Evolutionary conservation across 2,113 vertebrate genomes (phyloP), one percentile per base, ranked within the genome.

Genomic region (Micronisus gabar): DNA sequence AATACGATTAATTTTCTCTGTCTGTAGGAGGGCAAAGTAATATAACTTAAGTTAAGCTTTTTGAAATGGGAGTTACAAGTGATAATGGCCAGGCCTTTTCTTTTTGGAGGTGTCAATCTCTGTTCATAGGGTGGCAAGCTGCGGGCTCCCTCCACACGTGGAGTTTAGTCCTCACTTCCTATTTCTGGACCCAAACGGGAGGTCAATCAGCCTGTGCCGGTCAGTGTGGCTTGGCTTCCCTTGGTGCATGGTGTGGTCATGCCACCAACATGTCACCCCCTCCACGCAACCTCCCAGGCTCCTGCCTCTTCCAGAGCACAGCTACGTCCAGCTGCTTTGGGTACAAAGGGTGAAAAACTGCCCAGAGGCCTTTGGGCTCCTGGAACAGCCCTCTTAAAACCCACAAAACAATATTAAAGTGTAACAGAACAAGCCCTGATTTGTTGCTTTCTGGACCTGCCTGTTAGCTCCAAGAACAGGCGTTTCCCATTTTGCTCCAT

Each of bases 61-160:
- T 66, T 15, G 70, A 52, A 66, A n/a, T 1, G 15, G 43, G 53
- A 21, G 16, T 43, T 43, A 34, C 10, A 4, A 2, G 45, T 5
- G 83, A 11, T 14, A 58, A 45, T 7, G 4, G 48, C 21, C 50
- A 38, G 78, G 41, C 12, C 38, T 58, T n/a, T 66, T 32, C 75
- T 26, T 41, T 34, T 58, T 10, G 65, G 47, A 81, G 65, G 25
- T 19, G 41, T 10, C 66, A 30, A 3, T 22, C 74, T 43, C 55
- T 53, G 38, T 7, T 43, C 47, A 22, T 8, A 21, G 36, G 53
- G 53, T 27, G 66, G 13, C 19, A 32, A 79, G 38, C 66, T 16
- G 22, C 1, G 2, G 76, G 80, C 15, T 86, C 36, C 41, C 22
- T 56, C 71, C 27, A 8, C 10, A 0, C 1, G 2, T 1, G n/a